These are phyloP conservation scores for Ginglymostoma cirratum DNA, from an alignment of 2,113 vertebrate genomes.

Conservation along the genomic window DNA sequence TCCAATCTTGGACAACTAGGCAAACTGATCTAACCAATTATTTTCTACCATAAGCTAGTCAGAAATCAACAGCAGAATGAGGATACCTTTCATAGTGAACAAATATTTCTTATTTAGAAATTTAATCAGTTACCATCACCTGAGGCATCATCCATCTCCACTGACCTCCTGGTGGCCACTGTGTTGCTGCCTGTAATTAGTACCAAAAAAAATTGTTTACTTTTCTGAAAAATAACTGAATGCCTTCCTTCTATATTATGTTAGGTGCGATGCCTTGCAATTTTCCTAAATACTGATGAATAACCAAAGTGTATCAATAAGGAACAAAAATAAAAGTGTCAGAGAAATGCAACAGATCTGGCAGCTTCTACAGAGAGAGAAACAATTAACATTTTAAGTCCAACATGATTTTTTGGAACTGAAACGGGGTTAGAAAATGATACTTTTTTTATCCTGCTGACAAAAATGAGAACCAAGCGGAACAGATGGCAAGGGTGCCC, in stretches of 20 bases:
- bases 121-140: constrained; percentile 49
- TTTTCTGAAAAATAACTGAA: background rate
- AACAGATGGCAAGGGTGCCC: no score
- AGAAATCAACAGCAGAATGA: background rate
- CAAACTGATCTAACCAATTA: background rate
- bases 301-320: background rate
- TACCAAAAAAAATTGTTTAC: constrained; percentile 39
- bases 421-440: no score
- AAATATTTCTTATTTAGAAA: background rate
- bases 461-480: no score
- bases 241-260: background rate
- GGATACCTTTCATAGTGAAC: background rate
- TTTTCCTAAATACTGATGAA: background rate
- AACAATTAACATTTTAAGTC: no score
- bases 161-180: constrained; percentile 59
- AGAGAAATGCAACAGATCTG: no score
- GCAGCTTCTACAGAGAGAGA: no score
- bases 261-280: background rate
- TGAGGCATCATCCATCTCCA: constrained; percentile 60
- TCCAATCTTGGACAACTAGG: background rate
- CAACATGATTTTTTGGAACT: no score
- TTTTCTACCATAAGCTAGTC: background rate
- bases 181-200: constrained; percentile 54
- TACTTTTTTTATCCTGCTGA: no score
- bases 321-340: no score